Percentiles rank a stretch among this genome's conserved stretches.
Evolutionary conservation across 2,113 vertebrate species (phyloP).

Genomic region (Macaca fascicularis): DNA sequence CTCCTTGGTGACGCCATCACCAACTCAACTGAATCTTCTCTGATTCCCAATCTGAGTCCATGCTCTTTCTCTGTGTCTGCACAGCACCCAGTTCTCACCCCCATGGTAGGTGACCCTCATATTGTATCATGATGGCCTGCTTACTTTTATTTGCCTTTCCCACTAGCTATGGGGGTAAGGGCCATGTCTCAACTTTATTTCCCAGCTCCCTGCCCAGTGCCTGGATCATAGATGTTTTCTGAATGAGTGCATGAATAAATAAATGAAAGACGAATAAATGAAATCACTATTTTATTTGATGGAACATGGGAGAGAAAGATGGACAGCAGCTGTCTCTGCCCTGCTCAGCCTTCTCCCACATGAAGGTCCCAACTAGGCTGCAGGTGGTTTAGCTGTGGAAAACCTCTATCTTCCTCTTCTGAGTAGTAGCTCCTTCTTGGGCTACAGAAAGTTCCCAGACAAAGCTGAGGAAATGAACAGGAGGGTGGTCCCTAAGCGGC

Average conservation of each 20-base stretch:
- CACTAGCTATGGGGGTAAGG: background rate
- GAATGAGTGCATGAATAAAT: background rate
- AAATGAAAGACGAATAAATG: slow-evolving; percentile 11
- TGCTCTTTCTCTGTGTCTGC: background rate
- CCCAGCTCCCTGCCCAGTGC: background rate
- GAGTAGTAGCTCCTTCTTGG: background rate
- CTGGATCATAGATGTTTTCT: slow-evolving; percentile 18
- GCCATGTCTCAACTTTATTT: background rate
- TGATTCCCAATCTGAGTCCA: background rate
- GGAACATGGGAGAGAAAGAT: background rate
- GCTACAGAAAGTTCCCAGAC: background rate
- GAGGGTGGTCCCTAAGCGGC: background rate
- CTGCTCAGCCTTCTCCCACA: background rate
- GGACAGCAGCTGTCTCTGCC: background rate
- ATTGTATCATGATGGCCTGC: background rate
- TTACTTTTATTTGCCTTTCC: slow-evolving; percentile 25
- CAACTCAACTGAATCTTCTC: background rate
- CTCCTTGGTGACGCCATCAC: background rate
- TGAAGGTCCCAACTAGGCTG: background rate
- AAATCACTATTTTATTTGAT: slow-evolving; percentile 20
- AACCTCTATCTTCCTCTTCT: background rate
- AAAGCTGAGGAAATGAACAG: slow-evolving; percentile 31
- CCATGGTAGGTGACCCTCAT: background rate
- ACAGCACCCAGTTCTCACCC: background rate
- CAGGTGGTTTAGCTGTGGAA: background rate